These are phyloP conservation scores for Protophormia terraenovae DNA, from an alignment of 2,888 invertebrate species.

Conservation along the genomic window DNA sequence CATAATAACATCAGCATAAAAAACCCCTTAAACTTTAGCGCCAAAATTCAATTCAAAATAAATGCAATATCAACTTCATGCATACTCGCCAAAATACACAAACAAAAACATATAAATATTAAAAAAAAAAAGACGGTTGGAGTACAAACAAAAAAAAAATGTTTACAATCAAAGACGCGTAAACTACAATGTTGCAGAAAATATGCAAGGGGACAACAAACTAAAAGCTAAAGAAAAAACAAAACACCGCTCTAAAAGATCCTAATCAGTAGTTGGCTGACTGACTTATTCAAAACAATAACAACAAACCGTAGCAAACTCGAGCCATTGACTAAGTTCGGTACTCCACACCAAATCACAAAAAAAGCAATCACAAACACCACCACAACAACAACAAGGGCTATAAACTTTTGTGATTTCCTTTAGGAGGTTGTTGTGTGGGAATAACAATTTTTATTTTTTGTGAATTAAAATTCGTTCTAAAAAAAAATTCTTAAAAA, in stretches of 20 bases:
- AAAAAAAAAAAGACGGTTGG: background rate
- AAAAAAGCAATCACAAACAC: background rate
- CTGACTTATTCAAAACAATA: constrained; percentile 38
- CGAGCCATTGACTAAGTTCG: constrained; percentile 18
- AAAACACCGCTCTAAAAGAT: constrained; percentile 36
- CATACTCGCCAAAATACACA: background rate
- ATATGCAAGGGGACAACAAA: constrained; percentile 1
- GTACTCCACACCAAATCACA: background rate
- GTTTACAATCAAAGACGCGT: constrained; percentile 21
- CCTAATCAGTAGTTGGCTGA: constrained; percentile 49
- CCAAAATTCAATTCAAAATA: constrained; percentile 23
- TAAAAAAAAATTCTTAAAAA: background rate
- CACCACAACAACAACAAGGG: constrained; percentile 15
- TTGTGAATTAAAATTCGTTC: constrained; percentile 38
- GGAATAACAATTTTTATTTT: background rate
- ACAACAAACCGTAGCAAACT: no score
- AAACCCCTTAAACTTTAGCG: constrained; percentile 6
- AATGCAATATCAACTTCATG: background rate
- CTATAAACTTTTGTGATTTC: constrained; percentile 10
- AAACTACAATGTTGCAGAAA: constrained; percentile 24
- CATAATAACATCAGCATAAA: background rate
- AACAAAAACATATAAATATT: background rate
- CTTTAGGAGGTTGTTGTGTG: constrained; percentile 26
- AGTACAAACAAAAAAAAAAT: constrained; percentile 21
- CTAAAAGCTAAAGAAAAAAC: background rate